A percentile compares a stretch with the other conserved stretches of the same genome.
Conservation (phyloP, 2,888 invertebrate species). For the Drosophila yooni region DNA sequence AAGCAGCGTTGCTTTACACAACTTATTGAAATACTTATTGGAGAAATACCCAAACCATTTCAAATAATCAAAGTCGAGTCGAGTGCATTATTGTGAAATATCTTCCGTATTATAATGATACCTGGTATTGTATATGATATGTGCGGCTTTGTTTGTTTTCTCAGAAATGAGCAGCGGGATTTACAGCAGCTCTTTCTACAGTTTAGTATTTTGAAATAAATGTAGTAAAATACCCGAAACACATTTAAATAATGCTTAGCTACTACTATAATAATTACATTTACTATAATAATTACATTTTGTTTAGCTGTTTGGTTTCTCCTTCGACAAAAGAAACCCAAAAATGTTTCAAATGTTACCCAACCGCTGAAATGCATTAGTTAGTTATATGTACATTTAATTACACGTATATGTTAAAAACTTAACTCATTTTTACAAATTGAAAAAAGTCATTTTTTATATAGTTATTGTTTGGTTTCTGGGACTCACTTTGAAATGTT, state of each 20-base stretch:
- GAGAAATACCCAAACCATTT: not conserved
- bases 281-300: not conserved
- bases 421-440: not conserved
- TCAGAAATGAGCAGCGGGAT: conserved; percentile 15
- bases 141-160: conserved; percentile 3
- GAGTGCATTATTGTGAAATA: not conserved
- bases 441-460: conserved; percentile 1
- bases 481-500: conserved; percentile 12
- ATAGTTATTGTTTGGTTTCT: not conserved
- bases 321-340: not conserved
- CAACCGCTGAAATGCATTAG: not conserved
- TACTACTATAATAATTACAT: not conserved
- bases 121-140: not conserved
- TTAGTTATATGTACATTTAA: not conserved
- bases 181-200: conserved; percentile 10
- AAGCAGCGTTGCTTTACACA: not conserved
- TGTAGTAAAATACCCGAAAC: not conserved
- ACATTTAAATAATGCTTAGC: not conserved
- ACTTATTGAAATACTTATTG: not conserved
- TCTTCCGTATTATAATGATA: not conserved
- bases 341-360: not conserved
- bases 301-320: not conserved
- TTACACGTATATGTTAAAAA: not conserved
- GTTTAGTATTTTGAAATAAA: not conserved
- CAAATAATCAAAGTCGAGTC: not conserved